These are phyloP conservation scores for Chrysotoxum bicinctum DNA, from an alignment of 2,888 invertebrate species.

Conservation along the genomic window DNA sequence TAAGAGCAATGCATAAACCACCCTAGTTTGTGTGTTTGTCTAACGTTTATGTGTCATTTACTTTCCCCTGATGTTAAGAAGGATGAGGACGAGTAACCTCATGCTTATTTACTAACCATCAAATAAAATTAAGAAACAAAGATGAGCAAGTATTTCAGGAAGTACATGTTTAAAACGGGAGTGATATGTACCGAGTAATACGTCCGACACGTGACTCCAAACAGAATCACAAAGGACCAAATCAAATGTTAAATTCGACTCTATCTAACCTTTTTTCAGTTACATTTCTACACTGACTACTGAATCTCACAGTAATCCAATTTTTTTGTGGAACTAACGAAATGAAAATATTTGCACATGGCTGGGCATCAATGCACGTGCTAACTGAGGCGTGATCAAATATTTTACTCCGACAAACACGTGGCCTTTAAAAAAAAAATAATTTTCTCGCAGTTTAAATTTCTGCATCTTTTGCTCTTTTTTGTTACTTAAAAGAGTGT, in stretches of 20 bases:
- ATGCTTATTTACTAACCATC: constrained; percentile 72
- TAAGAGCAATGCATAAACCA: constrained; percentile 3
- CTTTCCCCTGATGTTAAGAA: constrained; percentile 37
- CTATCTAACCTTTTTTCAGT: constrained; percentile 75
- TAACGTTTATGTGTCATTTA: constrained; percentile 66
- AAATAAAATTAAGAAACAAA: constrained; percentile 71
- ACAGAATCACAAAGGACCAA: constrained; percentile 69
- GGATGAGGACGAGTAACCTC: constrained; percentile 50
- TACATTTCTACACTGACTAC: not conserved
- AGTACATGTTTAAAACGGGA: constrained; percentile 60
- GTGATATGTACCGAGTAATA: constrained; percentile 67
- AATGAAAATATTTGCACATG: constrained; percentile 77
- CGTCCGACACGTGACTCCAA: constrained; percentile 69
- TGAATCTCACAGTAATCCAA: constrained; percentile 46
- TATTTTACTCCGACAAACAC: constrained; percentile 59
- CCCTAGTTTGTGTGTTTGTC: constrained; percentile 24
- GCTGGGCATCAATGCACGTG: constrained; percentile 73
- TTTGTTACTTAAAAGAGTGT: constrained; percentile 64
- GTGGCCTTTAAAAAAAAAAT: constrained; percentile 60
- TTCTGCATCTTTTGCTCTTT: constrained; percentile 50
- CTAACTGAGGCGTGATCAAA: constrained; percentile 68
- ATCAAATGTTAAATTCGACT: constrained; percentile 77
- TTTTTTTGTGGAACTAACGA: constrained; percentile 74
- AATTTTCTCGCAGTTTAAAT: constrained; percentile 8
- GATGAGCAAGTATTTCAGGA: constrained; percentile 69